Percentiles rank a stretch among this genome's conserved stretches.
Evolutionary conservation across 2,797 vertebrate genomes (phyloP).

Genomic region (Anas capensis): DNA sequence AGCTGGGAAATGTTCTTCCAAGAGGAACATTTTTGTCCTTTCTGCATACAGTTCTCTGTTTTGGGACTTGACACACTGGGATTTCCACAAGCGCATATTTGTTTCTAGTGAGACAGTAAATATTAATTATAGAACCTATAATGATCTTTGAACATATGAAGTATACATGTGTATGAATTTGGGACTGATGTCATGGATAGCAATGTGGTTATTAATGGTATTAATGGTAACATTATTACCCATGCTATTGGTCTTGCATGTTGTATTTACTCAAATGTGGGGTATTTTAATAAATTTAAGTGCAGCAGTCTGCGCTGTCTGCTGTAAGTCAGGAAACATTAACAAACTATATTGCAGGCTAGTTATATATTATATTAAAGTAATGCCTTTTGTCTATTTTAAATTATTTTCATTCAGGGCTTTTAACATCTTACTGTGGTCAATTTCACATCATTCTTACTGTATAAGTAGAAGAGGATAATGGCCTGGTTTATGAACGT

Average conservation of each 20-base stretch:
- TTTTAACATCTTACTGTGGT: not conserved
- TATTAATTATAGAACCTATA: not conserved
- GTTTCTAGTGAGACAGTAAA: not conserved
- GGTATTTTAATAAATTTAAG: not conserved
- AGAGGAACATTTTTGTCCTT: not conserved
- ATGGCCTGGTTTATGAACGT: not conserved
- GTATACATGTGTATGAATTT: not conserved
- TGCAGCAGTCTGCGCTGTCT: not conserved
- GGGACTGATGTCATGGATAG: not conserved
- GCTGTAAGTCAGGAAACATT: not conserved
- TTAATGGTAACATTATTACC: not conserved
- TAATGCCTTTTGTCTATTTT: not conserved
- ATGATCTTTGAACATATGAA: not conserved
- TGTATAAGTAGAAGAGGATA: not conserved
- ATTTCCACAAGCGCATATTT: not conserved
- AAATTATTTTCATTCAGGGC: not conserved
- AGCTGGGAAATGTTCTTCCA: not conserved
- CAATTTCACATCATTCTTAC: not conserved
- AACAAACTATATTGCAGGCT: not conserved
- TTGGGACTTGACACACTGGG: not conserved
- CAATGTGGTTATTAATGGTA: not conserved
- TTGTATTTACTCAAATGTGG: not conserved
- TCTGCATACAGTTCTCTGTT: not conserved
- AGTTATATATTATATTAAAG: not conserved
- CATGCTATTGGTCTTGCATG: not conserved